These are phyloP conservation scores for Drosophila elegans DNA, from an alignment of 1,140 invertebrate species.

Conservation along the genomic window DNA sequence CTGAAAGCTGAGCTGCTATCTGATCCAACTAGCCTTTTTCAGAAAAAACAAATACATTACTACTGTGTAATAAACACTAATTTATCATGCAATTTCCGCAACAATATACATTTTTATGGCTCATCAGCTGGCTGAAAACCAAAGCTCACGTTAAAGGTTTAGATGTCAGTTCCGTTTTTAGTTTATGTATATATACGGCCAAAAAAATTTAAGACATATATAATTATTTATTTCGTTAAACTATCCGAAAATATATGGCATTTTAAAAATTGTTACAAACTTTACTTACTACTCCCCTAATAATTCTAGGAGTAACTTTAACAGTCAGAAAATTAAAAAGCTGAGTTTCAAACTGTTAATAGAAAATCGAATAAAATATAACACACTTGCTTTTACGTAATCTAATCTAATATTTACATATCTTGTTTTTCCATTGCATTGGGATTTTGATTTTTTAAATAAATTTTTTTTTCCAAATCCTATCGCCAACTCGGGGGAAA, in stretches of 20 bases:
- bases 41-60: neutral
- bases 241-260: neutral
- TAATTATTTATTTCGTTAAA: neutral
- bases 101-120: neutral
- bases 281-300: neutral
- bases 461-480: too few species aligned
- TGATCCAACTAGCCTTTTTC: neutral
- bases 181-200: neutral
- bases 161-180: neutral
- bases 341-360: conserved; percentile 2
- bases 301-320: neutral
- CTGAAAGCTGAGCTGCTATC: neutral
- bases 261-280: neutral
- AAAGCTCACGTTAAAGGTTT: neutral
- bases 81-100: neutral
- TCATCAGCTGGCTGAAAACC: neutral
- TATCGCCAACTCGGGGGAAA: too few species aligned
- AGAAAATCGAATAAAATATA: conserved; percentile 4
- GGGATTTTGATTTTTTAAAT: too few species aligned
- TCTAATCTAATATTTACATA: too few species aligned
- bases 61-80: too few species aligned
- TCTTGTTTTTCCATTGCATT: too few species aligned
- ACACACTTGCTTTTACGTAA: neutral
- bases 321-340: neutral
- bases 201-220: neutral